Conservation (phyloP, 2,888 invertebrate species). For the Danaus chrysippus region DNA sequence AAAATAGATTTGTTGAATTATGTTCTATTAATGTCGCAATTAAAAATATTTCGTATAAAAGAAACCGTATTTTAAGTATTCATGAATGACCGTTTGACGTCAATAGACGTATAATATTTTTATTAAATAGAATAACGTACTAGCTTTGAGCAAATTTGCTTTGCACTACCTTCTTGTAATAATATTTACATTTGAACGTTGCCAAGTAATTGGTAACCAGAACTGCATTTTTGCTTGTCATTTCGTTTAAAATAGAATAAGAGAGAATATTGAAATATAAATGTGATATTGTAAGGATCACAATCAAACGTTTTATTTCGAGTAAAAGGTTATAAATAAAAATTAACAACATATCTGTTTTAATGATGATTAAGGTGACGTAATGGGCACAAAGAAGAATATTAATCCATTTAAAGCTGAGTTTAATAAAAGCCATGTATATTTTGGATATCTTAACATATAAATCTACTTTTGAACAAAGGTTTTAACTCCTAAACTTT, state of each 20-base stretch:
- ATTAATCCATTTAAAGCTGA: too few species aligned
- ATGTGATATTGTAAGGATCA: not conserved
- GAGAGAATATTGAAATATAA: not conserved
- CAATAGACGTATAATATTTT: constrained; percentile 37
- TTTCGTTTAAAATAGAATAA: constrained; percentile 6
- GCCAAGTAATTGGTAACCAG: constrained; percentile 17
- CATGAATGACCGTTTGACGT: constrained; percentile 71
- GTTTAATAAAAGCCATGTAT: too few species aligned
- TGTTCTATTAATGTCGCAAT: constrained; percentile 34
- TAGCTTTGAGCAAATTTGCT: constrained; percentile 10
- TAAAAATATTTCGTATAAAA: constrained; percentile 36
- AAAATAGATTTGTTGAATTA: constrained; percentile 44
- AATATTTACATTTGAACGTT: constrained; percentile 26
- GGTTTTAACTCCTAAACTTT: too few species aligned
- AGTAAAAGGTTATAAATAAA: too few species aligned
- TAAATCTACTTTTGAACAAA: too few species aligned
- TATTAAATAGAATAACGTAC: constrained; percentile 22
- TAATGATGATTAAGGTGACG: too few species aligned
- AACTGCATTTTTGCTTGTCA: constrained; percentile 17
- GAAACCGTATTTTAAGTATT: constrained; percentile 49
- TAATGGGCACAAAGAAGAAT: too few species aligned
- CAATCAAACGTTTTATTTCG: not conserved
- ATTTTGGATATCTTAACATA: too few species aligned
- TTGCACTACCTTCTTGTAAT: constrained; percentile 11
- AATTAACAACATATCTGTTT: too few species aligned